These are phyloP conservation scores for Andinoacara biseriatus DNA, from an alignment of 2,113 vertebrate species.

Conservation along the genomic window DNA sequence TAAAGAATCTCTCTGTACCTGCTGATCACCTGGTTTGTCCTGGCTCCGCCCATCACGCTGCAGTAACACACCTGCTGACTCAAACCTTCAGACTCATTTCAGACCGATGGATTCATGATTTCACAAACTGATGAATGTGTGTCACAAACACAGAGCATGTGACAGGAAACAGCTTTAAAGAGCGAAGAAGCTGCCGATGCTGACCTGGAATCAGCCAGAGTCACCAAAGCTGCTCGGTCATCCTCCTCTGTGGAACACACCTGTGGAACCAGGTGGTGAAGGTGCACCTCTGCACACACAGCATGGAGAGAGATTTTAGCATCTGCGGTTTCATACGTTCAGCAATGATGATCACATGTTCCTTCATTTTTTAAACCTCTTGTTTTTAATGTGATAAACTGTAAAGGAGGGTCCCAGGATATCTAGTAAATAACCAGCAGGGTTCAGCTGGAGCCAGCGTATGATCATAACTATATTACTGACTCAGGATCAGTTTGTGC, in stretches of 20 bases:
- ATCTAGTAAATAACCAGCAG: not conserved
- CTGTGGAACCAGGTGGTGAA: not conserved
- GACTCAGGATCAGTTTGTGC: too few relatives aligned
- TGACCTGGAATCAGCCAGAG: too few relatives aligned
- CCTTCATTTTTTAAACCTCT: not conserved
- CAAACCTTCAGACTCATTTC: too few relatives aligned
- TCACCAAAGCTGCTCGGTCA: too few relatives aligned
- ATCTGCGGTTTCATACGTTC: too few relatives aligned
- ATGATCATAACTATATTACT: too few relatives aligned
- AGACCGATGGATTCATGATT: not conserved
- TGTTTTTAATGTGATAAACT: not conserved
- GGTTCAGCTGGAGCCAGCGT: too few relatives aligned
- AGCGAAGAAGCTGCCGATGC: too few relatives aligned
- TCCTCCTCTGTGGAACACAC: too few relatives aligned
- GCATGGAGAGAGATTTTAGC: too few relatives aligned
- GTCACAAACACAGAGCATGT: not conserved
- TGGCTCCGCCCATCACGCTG: not conserved
- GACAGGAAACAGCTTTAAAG: not conserved
- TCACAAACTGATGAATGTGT: not conserved
- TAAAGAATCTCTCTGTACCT: not conserved
- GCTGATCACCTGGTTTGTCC: not conserved
- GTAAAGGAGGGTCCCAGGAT: not conserved
- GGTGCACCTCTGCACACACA: not conserved
- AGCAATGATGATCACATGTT: not conserved
- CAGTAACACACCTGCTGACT: not conserved